Evolutionary conservation across 2,888 invertebrate genomes (phyloP), one percentile per base, ranked within the genome.

Genomic region (Netelia fuscicornis): DNA sequence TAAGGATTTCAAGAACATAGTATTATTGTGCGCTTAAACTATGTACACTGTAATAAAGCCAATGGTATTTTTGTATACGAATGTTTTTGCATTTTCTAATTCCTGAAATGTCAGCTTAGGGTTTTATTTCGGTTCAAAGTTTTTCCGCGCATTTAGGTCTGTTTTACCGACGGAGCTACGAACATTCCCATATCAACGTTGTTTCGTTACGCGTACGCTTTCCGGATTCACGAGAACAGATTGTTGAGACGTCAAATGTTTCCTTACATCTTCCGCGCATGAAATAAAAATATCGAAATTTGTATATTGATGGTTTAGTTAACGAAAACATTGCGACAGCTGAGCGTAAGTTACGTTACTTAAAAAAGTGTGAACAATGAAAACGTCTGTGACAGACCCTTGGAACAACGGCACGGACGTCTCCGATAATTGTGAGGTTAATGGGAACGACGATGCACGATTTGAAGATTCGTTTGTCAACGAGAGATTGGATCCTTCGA

Each of bases 381-480:
- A 91, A 85, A 89, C 91, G 17, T 87, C 87, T 1, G 81, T 85
- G n/a, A 76, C 71, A 10, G 92, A 92, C 90, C 93, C 93, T 75
- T 92, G 92, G 93, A 84, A 84, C 10, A 83, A 84, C 20, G 80
- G 83, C 3, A 62, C 82, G 9, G 11, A 54, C 8, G 54, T 70
- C 2, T 10, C 74, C n/a, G 79, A 56, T 10, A 23, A 85, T 9
- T 52, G 67, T 42, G 83, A 85, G 67, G 54, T 52, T 2, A 70
- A 81, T 58, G 71, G 20, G 5, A 75, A 82, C 20, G 81, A 80
- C 25, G 81, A 84, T 75, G 72, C 78, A 25, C 74, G 80, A 60
- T 92, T 92, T 44, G 92, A 92, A 52, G 92, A 92, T 84, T 91
- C 90, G 44, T 92, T 92, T 64, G 89, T 92, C 8, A 83, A 85